Evolutionary conservation across 2,888 invertebrate species (phyloP), one percentile per base, ranked within the genome.

Genomic region (Dryococelus australis): DNA sequence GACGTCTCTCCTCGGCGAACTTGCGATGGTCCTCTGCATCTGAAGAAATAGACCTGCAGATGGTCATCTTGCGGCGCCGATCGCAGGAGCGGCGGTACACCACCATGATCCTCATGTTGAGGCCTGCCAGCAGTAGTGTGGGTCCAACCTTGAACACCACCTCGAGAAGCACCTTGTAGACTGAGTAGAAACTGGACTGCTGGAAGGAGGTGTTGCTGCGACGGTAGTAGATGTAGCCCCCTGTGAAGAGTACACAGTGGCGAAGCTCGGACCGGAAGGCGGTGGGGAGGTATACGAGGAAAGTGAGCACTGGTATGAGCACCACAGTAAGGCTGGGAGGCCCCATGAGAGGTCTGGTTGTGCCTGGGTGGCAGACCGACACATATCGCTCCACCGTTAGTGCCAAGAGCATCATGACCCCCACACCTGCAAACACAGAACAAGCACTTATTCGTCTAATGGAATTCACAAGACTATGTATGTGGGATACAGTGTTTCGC

Each of bases 321-420:
- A 94, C 93, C 84, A 96, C 95, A 9, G 95, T 94, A 86, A 94
- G 89, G 43, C 95, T 94, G 90, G 95, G 94, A 26, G 95, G 95
- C 78, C 96, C 95, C 91, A 95, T 93, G 84, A 95, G 94, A 8
- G 96, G 95, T 84, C 95, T 93, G 26, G 95, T 94, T 90, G 95
- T 94, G 8, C 96, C 95, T 5, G 96, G 96, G 92, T 95, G 95
- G 90, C 96, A 96, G 10, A 96, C 96, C 88, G 96, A 96, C 53
- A 96, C 94, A 92, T 96, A 96, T 81, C 96, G 93, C 91, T 96
- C 96, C 88, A 96, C 93, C 27, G 96, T 96, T 90, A 96, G 93
- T 16, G 96, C 95, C 86, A 96, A 92, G 24, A 96, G 94, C 95
- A 96, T 95, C 94, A 96, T 94, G 4, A 96, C 96, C 87, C 96